phyloP scores from a whole-genome alignment of 2,113 vertebrate genomes.

The Phalacrocorax carbo region DNA sequence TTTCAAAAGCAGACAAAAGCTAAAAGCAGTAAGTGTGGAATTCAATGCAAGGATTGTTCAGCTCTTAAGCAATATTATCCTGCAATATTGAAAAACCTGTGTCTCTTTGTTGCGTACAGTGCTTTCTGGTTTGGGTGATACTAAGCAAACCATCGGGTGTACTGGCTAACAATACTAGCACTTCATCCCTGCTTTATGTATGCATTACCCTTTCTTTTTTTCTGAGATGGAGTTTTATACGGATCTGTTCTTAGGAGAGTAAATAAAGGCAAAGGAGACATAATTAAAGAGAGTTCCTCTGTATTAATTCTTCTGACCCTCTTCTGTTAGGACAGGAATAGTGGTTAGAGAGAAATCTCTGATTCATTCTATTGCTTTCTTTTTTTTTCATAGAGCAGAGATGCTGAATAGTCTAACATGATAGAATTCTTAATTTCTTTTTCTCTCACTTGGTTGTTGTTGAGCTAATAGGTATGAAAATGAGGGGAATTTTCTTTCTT shows the following conservation, averaged over 20 bases:
- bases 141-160: background rate
- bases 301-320: background rate
- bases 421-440: background rate
- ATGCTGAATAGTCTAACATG: background rate
- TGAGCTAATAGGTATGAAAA: background rate
- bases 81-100: background rate
- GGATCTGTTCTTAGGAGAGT: background rate
- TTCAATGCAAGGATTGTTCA: background rate
- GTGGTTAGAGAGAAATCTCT: background rate
- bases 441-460: background rate
- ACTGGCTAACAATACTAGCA: background rate
- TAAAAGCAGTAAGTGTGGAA: background rate
- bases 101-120: background rate
- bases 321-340: background rate
- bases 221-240: background rate
- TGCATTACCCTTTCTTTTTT: background rate
- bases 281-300: background rate
- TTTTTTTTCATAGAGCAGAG: background rate
- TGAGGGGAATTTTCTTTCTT: background rate
- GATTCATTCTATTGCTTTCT: background rate
- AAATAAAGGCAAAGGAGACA: background rate
- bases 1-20: background rate
- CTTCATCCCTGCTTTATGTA: background rate
- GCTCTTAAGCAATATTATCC: background rate
- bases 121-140: background rate